Percentiles rank a stretch among this genome's conserved stretches.
These are phyloP conservation scores for Mirza zaza DNA, from an alignment of 2,113 vertebrate species.

Conservation along the genomic window DNA sequence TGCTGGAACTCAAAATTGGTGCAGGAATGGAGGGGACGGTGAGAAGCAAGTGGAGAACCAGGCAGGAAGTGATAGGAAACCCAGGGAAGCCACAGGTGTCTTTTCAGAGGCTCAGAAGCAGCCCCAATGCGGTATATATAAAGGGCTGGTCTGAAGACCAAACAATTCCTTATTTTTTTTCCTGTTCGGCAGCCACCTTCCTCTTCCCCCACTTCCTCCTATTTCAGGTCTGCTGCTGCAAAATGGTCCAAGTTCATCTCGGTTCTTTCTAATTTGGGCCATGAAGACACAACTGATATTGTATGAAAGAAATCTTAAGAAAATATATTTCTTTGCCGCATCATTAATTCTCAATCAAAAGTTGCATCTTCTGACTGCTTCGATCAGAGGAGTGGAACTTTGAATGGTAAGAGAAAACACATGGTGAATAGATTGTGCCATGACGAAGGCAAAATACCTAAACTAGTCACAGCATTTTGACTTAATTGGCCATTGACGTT, in stretches of 20 bases:
- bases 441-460: background rate
- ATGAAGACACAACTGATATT: background rate
- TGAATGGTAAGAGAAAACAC: conserved; percentile 7
- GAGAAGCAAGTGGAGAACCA: background rate
- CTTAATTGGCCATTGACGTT: background rate
- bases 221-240: background rate
- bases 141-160: background rate
- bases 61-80: background rate
- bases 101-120: background rate
- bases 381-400: background rate
- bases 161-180: background rate
- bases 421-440: background rate
- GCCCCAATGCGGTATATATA: background rate
- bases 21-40: background rate
- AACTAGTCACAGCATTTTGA: background rate
- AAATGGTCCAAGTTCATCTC: background rate
- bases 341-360: background rate
- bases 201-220: background rate
- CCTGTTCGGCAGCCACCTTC: background rate
- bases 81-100: background rate
- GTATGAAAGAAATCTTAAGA: background rate
- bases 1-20: background rate
- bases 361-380: background rate
- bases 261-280: background rate
- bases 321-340: background rate